Percentiles rank a stretch among this genome's conserved stretches.
Conservation (phyloP, 1,140 invertebrate genomes). For the Brachionus angularis region DNA sequence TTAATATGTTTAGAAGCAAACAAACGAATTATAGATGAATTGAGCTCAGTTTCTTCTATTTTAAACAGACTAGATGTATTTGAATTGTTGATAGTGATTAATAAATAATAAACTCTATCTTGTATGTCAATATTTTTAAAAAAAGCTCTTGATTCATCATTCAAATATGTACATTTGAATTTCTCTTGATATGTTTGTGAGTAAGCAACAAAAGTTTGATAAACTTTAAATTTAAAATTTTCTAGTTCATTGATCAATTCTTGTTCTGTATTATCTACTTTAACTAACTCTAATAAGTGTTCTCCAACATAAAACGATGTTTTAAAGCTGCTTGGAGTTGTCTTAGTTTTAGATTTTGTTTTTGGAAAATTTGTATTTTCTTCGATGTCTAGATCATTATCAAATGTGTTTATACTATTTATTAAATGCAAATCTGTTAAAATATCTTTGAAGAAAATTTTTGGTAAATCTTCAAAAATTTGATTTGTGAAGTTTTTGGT, state of each 20-base stretch:
- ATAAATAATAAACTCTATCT: not conserved
- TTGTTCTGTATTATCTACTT: not conserved
- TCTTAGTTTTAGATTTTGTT: too few relatives aligned
- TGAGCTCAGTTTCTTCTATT: not conserved
- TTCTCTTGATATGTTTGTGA: not conserved
- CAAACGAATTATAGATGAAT: not conserved
- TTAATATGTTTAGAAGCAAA: not conserved
- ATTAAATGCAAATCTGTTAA: too few relatives aligned
- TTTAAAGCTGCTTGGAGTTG: too few relatives aligned
- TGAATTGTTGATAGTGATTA: too few relatives aligned
- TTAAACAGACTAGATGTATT: not conserved
- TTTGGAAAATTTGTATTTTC: too few relatives aligned
- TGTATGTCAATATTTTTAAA: not conserved
- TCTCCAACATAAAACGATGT: slow-evolving; percentile 10
- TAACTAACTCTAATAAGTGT: not conserved
- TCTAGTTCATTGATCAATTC: not conserved
- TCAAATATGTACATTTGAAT: not conserved
- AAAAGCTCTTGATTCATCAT: not conserved
- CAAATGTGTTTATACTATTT: too few relatives aligned
- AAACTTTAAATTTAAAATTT: slow-evolving; percentile 19
- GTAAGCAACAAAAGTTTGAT: not conserved
- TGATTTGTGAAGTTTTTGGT: too few relatives aligned
- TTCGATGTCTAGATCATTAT: too few relatives aligned
- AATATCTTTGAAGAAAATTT: too few relatives aligned
- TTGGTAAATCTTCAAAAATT: too few relatives aligned